Percentiles rank a stretch among this genome's conserved stretches.
These are phyloP conservation scores for Tragelaphus buxtoni DNA, from an alignment of 2,113 vertebrate genomes.

Conservation along the genomic window DNA sequence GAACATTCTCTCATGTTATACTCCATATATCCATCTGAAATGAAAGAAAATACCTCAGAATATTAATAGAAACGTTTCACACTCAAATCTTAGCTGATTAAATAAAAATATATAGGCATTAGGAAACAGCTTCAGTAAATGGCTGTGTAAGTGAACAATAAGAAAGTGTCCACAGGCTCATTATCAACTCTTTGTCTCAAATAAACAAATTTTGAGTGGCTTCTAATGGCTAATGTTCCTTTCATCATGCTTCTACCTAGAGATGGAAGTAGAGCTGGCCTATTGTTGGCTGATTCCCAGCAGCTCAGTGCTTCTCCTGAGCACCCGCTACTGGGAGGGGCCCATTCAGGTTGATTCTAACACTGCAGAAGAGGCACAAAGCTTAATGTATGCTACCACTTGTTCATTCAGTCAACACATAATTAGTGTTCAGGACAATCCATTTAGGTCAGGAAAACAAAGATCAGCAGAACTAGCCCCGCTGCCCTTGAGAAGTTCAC, in stretches of 20 bases:
- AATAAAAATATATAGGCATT: not conserved
- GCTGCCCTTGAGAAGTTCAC: not conserved
- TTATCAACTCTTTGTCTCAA: not conserved
- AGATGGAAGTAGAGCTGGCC: not conserved
- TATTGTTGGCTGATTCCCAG: not conserved
- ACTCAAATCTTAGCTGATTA: not conserved
- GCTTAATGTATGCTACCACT: not conserved
- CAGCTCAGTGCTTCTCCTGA: not conserved
- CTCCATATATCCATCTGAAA: not conserved
- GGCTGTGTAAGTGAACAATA: not conserved
- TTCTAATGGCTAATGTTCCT: not conserved
- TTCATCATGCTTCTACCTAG: not conserved
- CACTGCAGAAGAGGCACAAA: not conserved
- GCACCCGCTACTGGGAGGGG: rapidly evolving
- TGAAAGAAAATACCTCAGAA: not conserved
- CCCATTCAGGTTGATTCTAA: too few relatives aligned
- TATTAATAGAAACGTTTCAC: not conserved
- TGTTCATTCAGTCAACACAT: not conserved
- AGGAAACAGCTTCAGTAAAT: not conserved
- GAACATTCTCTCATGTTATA: not conserved
- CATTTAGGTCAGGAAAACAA: not conserved
- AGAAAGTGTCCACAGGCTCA: not conserved
- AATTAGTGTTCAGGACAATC: not conserved
- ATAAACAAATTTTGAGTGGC: not conserved
- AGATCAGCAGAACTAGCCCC: not conserved